Percentiles rank a stretch among this genome's conserved stretches.
phyloP scores from a whole-genome alignment of 1,140 invertebrate species.

The Achroia grisella region DNA sequence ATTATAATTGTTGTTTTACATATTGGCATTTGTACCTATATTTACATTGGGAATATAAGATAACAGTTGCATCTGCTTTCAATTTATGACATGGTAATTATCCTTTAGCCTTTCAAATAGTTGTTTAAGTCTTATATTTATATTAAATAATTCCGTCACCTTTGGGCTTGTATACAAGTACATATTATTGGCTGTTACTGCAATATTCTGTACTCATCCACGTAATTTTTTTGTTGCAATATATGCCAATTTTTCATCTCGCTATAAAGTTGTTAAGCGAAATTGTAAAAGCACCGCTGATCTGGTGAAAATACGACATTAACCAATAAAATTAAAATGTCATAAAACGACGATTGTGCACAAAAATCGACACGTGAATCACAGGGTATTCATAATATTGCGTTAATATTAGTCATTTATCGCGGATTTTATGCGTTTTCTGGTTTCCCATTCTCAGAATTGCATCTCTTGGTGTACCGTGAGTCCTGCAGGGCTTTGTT shows the following conservation, averaged over 20 bases:
- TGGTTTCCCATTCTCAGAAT: slow-evolving; percentile 36
- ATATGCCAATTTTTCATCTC: background rate
- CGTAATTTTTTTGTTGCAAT: background rate
- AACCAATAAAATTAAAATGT: slow-evolving; percentile 58
- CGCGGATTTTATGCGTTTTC: slow-evolving; percentile 36
- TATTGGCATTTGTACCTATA: no score
- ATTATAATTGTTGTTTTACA: no score
- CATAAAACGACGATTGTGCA: slow-evolving; percentile 33
- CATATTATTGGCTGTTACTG: no score
- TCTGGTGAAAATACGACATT: slow-evolving; percentile 21
- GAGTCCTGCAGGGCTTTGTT: slow-evolving; percentile 16
- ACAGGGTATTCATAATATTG: slow-evolving; percentile 33
- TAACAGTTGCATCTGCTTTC: no score
- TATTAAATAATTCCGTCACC: no score
- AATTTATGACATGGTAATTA: no score
- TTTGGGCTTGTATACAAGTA: no score
- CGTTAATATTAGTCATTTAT: slow-evolving; percentile 47
- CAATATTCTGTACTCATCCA: no score
- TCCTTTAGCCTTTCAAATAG: no score
- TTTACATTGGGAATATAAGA: no score
- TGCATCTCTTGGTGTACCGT: slow-evolving; percentile 28
- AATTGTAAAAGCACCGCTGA: slow-evolving; percentile 19
- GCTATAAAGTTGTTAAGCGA: slow-evolving; percentile 36
- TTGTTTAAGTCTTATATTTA: no score
- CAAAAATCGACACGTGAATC: slow-evolving; percentile 22